Evolutionary conservation across 2,113 vertebrate genomes (phyloP), one percentile per base, ranked within the genome.

Genomic region (zebrafish (Danio rerio)): DNA sequence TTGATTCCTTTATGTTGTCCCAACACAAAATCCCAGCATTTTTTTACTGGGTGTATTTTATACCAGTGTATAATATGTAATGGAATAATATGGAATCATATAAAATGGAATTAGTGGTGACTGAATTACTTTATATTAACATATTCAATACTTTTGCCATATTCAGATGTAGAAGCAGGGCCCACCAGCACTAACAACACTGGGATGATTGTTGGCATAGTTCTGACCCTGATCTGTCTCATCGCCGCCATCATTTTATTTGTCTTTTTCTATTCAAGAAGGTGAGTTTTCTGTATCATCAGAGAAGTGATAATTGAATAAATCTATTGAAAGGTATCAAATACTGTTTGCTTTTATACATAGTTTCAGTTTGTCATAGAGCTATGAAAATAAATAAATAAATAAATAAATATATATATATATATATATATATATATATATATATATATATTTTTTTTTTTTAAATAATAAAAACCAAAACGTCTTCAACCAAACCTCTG

Each of bases 251-350:
- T 96, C 94, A 65, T 45, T 76, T 91, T 90, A 2, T 16, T 92
- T 3, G 78, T 84, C 40, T 86, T 91, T 12, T 90, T 96, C 83
- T 86, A 93, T 95, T 90, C 95, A 95, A 96, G 81, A 84, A 96
- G 94, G 93, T 95, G 62, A 86, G 88, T 49, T n/a, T 6, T 40
- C 18, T 20, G 5, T 56, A 11, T 20, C 40, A 45, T 58, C 53
- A 6, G 72, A 53, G 9, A 75, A 43, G 21, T 73, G 4, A 31
- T 10, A 11, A 73, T 2, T 45, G 40, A 0, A 15, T 8, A 31
- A 12, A 40, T 18, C 7, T 47, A 31, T 70, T 45, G 71, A 58
- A 21, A 3, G 31, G 31, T 31, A 31, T 31, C 31, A 31, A 31
- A 31, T 31, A 31, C 31, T 31, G 31, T 31, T 31, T 31, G 31